These are phyloP conservation scores for Ophonus ardosiacus DNA, from an alignment of 2,888 invertebrate species.

Conservation along the genomic window DNA sequence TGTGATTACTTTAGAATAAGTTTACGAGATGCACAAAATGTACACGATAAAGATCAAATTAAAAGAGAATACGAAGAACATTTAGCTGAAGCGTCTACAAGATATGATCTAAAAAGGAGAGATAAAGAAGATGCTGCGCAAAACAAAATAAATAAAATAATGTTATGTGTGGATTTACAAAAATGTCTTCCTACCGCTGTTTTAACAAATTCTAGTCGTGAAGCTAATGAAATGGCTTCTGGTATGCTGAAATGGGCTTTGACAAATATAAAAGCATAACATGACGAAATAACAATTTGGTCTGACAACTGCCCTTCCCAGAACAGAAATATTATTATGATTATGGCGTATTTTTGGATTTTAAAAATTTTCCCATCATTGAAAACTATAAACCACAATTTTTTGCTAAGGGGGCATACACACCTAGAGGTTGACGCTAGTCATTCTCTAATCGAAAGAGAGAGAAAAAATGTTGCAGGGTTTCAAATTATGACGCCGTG, in stretches of 20 bases:
- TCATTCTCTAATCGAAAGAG: conserved; percentile 52
- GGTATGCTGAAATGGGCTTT: not conserved
- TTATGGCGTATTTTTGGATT: conserved; percentile 55
- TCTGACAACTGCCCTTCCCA: conserved; percentile 5
- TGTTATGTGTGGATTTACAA: conserved; percentile 53
- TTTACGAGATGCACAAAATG: not conserved
- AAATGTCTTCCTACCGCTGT: not conserved
- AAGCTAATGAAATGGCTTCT: conserved; percentile 67
- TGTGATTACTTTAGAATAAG: conserved; percentile 10
- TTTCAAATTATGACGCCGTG: conserved; percentile 54
- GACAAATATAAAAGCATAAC: not conserved
- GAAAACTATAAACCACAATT: conserved; percentile 61
- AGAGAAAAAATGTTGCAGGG: conserved; percentile 14
- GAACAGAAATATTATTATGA: conserved; percentile 22
- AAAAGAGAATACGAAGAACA: conserved; percentile 8
- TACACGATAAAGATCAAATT: not conserved
- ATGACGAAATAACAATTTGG: conserved; percentile 7
- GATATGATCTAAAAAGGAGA: not conserved
- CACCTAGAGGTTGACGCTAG: conserved; percentile 54
- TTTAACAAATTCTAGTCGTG: conserved; percentile 64
- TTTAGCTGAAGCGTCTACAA: conserved; percentile 54
- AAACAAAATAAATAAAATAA: conserved; percentile 13
- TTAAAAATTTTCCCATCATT: conserved; percentile 41
- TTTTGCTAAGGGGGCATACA: conserved; percentile 60
- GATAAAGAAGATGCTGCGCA: not conserved